These are phyloP conservation scores for Siphamia tubifer DNA, from an alignment of 2,113 vertebrate genomes.

Conservation along the genomic window DNA sequence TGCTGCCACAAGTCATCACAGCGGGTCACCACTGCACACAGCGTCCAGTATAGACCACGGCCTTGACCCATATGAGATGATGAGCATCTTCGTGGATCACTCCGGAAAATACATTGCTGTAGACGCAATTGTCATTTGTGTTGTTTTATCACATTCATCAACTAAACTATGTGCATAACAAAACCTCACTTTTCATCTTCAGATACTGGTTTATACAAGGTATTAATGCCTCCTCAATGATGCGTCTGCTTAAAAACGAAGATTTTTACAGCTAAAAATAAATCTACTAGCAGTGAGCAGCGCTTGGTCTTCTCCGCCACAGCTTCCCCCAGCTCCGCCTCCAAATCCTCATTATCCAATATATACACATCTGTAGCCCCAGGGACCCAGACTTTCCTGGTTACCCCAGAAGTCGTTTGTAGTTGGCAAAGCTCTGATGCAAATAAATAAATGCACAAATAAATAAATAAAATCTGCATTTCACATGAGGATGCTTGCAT, in stretches of 20 bases:
- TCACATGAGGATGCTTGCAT: conserved; percentile 21
- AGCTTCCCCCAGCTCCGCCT: neutral
- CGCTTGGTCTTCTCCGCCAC: neutral
- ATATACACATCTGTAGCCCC: conserved; percentile 32
- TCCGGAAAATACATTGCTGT: too few species aligned
- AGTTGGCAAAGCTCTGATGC: conserved; percentile 24
- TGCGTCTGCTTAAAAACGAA: conserved; percentile 35
- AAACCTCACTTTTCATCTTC: neutral
- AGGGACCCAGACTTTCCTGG: conserved; percentile 38
- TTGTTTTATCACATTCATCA: too few species aligned
- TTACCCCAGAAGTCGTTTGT: conserved; percentile 46
- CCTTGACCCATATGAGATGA: conserved; percentile 48
- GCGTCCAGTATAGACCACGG: conserved; percentile 15
- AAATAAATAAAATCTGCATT: conserved; percentile 23
- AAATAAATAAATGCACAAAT: too few species aligned
- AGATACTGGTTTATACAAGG: neutral
- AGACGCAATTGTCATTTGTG: too few species aligned
- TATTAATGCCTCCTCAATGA: conserved; percentile 25
- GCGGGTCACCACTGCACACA: conserved; percentile 23
- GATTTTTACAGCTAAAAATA: conserved; percentile 46
- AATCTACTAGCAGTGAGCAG: conserved; percentile 5
- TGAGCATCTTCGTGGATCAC: too few species aligned
- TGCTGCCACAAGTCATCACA: conserved; percentile 56
- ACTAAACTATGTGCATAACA: too few species aligned
- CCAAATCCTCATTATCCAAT: conserved; percentile 51